Evolutionary conservation across 2,113 vertebrate genomes (phyloP).

Genomic region (Crotalus tigris): DNA sequence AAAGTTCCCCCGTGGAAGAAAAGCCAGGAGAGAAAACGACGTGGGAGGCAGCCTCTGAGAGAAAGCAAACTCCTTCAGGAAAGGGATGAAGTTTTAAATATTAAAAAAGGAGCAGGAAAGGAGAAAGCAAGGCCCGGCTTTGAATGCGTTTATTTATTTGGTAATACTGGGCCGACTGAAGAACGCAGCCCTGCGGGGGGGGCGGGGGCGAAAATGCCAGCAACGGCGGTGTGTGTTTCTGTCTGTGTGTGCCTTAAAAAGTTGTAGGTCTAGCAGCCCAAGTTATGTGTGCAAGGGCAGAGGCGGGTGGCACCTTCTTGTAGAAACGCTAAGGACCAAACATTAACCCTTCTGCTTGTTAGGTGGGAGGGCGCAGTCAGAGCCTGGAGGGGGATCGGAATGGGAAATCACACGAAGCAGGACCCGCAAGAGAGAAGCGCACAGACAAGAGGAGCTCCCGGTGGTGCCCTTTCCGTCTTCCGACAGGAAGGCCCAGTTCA

Average conservation of each 20-base stretch:
- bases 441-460: background rate
- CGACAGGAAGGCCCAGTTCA: background rate
- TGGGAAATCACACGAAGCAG: constrained; percentile 52
- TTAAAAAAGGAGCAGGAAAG: background rate
- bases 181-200: background rate
- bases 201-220: background rate
- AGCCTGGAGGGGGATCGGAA: constrained; percentile 42
- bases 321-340: constrained; percentile 80
- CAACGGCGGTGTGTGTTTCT: background rate
- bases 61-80: background rate
- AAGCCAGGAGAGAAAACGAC: constrained; percentile 7
- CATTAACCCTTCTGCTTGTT: constrained; percentile 78
- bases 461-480: background rate
- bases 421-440: constrained; percentile 8
- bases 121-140: background rate
- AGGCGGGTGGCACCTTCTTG: constrained; percentile 40
- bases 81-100: background rate
- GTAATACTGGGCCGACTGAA: background rate
- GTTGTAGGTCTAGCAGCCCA: background rate
- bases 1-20: constrained; percentile 43
- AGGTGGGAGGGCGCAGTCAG: constrained; percentile 71
- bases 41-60: background rate
- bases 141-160: background rate
- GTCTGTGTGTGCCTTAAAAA: background rate
- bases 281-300: background rate